Conservation (phyloP, 2,797 vertebrate genomes). For the Phylloscopus collybita region DNA sequence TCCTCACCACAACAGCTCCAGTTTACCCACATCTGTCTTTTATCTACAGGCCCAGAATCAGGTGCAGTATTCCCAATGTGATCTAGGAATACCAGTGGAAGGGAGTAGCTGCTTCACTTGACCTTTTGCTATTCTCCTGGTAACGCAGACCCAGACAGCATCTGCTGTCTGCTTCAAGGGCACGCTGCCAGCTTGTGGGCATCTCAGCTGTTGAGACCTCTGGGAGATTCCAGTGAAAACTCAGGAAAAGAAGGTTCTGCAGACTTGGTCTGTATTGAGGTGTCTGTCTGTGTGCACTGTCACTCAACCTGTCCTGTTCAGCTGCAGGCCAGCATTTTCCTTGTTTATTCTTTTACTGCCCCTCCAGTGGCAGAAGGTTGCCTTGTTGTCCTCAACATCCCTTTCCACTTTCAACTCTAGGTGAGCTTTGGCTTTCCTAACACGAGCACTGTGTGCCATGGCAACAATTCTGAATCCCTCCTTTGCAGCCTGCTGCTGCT, state of each 20-base stretch:
- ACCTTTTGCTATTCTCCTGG: not conserved
- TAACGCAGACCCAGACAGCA: not conserved
- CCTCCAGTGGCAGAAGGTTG: not conserved
- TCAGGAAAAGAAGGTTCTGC: not conserved
- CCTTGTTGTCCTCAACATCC: not conserved
- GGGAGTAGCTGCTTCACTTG: not conserved
- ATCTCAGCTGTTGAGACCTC: not conserved
- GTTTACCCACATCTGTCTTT: not conserved
- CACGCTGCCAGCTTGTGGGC: too few relatives aligned
- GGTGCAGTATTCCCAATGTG: not conserved
- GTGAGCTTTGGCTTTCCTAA: not conserved
- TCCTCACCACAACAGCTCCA: not conserved
- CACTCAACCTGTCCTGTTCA: not conserved
- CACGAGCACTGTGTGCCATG: not conserved
- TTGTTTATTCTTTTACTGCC: not conserved
- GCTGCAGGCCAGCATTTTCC: not conserved
- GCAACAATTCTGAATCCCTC: not conserved
- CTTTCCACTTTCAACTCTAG: not conserved
- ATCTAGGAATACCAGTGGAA: not conserved
- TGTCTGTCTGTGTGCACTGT: not conserved
- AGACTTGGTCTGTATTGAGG: not conserved
- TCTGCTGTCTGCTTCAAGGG: not conserved
- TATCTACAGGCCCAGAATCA: not conserved
- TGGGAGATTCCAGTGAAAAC: not conserved
- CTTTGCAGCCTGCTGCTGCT: not conserved